phyloP scores from a whole-genome alignment of 2,888 invertebrate genomes.

The Hirtodrosophila histrioides region DNA sequence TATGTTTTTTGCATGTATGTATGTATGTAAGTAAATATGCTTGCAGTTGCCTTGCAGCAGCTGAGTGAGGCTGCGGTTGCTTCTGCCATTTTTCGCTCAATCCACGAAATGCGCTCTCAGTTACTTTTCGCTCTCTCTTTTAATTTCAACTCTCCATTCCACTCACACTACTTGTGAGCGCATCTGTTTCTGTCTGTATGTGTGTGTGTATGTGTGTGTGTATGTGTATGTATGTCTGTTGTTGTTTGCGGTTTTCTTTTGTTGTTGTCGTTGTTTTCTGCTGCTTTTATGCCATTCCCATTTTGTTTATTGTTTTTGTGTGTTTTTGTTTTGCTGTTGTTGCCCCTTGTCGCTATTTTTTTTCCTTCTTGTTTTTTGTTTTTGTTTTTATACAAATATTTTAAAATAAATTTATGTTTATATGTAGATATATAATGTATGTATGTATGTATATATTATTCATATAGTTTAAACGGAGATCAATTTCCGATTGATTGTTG shows the following conservation, averaged over 20 bases:
- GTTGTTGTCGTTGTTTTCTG: conserved; percentile 29
- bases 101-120: conserved; percentile 23
- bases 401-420: conserved; percentile 58
- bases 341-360: conserved; percentile 2
- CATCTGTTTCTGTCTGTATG: conserved; percentile 10
- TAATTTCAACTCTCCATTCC: background rate
- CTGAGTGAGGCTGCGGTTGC: conserved; percentile 12
- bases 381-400: conserved; percentile 58
- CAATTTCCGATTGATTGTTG: conserved; percentile 70
- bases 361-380: conserved; percentile 6
- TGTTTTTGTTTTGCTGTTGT: conserved; percentile 11
- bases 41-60: conserved; percentile 24
- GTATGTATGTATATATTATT: conserved; percentile 59
- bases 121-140: conserved; percentile 6
- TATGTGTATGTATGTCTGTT: conserved; percentile 6
- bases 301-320: background rate
- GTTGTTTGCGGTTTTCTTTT: conserved; percentile 26
- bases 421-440: conserved; percentile 44
- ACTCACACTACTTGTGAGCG: background rate
- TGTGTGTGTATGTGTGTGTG: background rate
- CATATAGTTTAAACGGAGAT: conserved; percentile 73
- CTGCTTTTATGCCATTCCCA: background rate
- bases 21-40: conserved; percentile 50
- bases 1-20: conserved; percentile 7
- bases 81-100: conserved; percentile 2